Evolutionary conservation across 2,797 vertebrate genomes (phyloP), one percentile per base, ranked within the genome.

Genomic region (Spinus pinus): DNA sequence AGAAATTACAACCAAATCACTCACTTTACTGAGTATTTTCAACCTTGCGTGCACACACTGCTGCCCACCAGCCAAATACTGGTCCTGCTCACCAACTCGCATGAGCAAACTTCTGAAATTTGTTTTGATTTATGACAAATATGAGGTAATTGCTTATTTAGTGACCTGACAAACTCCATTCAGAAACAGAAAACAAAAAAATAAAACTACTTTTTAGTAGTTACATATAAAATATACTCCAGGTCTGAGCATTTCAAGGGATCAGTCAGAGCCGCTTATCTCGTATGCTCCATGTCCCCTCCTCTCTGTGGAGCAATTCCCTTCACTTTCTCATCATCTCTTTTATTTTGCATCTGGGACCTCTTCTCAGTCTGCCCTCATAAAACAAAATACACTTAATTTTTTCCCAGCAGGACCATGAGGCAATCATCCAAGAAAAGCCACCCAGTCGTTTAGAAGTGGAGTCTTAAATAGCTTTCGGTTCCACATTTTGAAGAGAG

Each of bases 1-100:
- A 94, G 74, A 95, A 90, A 81, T 70, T 53, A 74, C 57, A 86
- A 81, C 49, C 92, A 71, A 94, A 69, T 58, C 53, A 41, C 31
- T 85, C 41, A 33, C 30, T 81, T 79, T 15, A 62, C 84, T 42
- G 15, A 44, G 41, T 46, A 60, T 75, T 94, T 69, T 82, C 83
- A 74, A 57, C 24, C 57, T 66, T 14, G 15, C 2, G 1, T 27
- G 49, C 64, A 64, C 23, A 27, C 3, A 1, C 10, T 8, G 3
- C 13, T 87, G 71, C 60, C 58, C 39, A 39, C 64, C 16, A 78
- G 77, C 24, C 65, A 81, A 64, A 57, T 62, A 67, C 33, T 60
- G 54, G 18, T 61, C 58, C 39, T 61, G 58, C 64, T 94, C 42
- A 58, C 28, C 51, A 31, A 37, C 39, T 70, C 30, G 39, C 25